Evolutionary conservation across 2,888 invertebrate genomes (phyloP), one percentile per base, ranked within the genome.

Genomic region (Drosophila dives): DNA sequence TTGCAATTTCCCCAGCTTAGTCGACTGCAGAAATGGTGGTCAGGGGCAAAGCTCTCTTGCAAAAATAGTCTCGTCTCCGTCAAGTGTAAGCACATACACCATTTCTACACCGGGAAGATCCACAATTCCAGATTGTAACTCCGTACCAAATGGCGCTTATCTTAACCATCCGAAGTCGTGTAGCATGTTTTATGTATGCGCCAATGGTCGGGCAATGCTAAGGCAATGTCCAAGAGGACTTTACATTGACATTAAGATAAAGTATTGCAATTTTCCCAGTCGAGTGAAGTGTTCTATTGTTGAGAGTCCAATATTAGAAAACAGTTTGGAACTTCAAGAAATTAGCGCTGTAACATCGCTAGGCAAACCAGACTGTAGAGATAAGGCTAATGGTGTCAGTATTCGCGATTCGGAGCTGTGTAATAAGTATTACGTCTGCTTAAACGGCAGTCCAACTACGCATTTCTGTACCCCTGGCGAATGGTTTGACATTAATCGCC

Each of bases 341-440:
- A 15, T 4, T 60, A 33, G 10, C 5, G 11, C 45, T 11, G 20
- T 29, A 6, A 29, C 6, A 4, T n/a, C 2, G 8, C 1, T 15
- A 5, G 38, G 5, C 7, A 42, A 12, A 3, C 72, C 54, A 8
- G 66, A 76, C 23, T 83, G 86, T 36, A 73, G 23, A 17, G 48
- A 51, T 33, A 56, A 55, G 20, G 7, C 11, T 1, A 65, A 83
- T 29, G 80, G 75, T 7, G 32, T 26, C 5, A 55, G n/a, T 17
- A 64, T 80, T 4, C 65, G 73, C 8, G 83, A 83, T 48, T 45
- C 56, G 12, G 75, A 59, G 12, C 38, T 56, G 23, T 75, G 66
- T 36, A 88, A 88, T 34, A 84, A 83, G 65, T 88, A 72, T 40
- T 88, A 73, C 34, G 59, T 77, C 8, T 88, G 86, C 23, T 32